Conservation (phyloP, 2,113 vertebrate genomes). For the Eidolon helvum region DNA sequence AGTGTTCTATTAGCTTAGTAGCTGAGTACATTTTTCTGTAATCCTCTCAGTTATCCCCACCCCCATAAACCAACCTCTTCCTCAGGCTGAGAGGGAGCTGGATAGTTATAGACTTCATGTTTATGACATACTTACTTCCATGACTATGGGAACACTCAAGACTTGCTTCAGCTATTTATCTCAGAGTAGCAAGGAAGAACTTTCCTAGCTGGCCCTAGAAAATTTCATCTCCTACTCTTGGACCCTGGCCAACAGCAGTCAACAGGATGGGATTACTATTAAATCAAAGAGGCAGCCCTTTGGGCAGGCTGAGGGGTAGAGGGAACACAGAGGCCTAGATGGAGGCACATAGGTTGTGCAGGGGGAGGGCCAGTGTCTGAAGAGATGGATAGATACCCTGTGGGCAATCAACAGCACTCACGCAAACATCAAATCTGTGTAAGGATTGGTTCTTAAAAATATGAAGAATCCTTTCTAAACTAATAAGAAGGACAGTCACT, state of each 20-base stretch:
- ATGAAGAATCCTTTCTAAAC: not conserved
- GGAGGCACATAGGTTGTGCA: not conserved
- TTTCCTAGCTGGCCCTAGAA: not conserved
- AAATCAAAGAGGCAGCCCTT: not conserved
- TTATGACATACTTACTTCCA: not conserved
- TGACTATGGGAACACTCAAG: not conserved
- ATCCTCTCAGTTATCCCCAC: not conserved
- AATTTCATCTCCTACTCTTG: not conserved
- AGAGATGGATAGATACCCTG: accelerated
- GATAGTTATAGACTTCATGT: not conserved
- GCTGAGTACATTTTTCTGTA: not conserved
- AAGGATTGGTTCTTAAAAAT: not conserved
- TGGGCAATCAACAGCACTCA: too few relatives aligned
- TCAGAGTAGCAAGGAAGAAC: not conserved
- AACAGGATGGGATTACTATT: not conserved
- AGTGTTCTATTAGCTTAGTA: not conserved
- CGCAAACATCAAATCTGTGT: not conserved
- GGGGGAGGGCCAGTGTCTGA: not conserved
- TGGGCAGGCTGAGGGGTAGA: not conserved
- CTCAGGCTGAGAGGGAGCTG: not conserved
- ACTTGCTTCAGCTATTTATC: not conserved
- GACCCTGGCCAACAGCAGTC: too few relatives aligned
- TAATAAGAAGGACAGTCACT: not conserved
- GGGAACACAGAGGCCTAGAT: accelerated
- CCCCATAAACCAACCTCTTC: not conserved